These are phyloP conservation scores for Galleria mellonella DNA, from an alignment of 1,140 invertebrate genomes.

Conservation along the genomic window DNA sequence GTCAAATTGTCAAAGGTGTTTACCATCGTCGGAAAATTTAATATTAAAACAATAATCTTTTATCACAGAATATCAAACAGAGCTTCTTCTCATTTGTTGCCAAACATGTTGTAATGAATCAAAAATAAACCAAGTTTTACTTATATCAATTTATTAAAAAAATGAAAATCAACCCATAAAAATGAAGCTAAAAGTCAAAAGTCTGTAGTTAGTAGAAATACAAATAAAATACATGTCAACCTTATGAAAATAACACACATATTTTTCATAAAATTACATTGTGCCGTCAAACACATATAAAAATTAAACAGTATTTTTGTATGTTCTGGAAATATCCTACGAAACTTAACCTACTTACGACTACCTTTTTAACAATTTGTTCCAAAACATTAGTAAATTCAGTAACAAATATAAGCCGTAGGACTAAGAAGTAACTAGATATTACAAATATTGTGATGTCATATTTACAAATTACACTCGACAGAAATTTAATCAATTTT, in stretches of 20 bases:
- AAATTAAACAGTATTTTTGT: constrained; percentile 15
- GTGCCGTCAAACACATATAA: constrained; percentile 23
- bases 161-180: constrained; percentile 66
- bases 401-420: constrained; percentile 35
- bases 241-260: constrained; percentile 42
- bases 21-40: too few relatives aligned
- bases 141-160: constrained; percentile 64
- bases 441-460: constrained; percentile 56
- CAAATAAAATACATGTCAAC: constrained; percentile 54
- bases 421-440: constrained; percentile 15
- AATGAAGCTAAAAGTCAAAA: constrained; percentile 50
- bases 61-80: too few relatives aligned
- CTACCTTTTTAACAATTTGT: constrained; percentile 42
- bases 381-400: constrained; percentile 51
- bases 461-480: constrained; percentile 44
- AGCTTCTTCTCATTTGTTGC: too few relatives aligned
- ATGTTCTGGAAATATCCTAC: constrained; percentile 25
- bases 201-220: constrained; percentile 54
- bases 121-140: constrained; percentile 16
- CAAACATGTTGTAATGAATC: too few relatives aligned
- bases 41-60: too few relatives aligned
- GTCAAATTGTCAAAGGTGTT: too few relatives aligned
- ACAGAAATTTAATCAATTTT: constrained; percentile 18
- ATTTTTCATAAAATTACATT: constrained; percentile 22
- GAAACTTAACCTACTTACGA: constrained; percentile 40